Evolutionary conservation across 2,888 invertebrate genomes (phyloP), one percentile per base, ranked within the genome.

Genomic region (Cerastoderma edule): DNA sequence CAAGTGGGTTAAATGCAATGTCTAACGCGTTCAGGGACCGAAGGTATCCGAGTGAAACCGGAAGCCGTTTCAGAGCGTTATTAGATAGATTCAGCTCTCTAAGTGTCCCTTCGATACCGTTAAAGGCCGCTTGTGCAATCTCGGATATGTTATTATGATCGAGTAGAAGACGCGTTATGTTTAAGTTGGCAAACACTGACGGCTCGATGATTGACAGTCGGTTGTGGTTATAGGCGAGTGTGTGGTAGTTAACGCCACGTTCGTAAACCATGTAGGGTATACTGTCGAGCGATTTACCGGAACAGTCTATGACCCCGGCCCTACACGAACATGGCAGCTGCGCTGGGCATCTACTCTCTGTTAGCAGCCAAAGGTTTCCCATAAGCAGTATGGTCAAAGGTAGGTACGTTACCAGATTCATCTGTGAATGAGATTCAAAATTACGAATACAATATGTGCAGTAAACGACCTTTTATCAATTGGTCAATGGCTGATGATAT

Each of bases 141-240:
- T 0, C 24, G 24, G 72, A 68, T 2, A 79, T 79, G 16, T 67
- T 60, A 35, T 75, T 75, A 32, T 67, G 39, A n/a, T 75, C 68
- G 0, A 79, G 68, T 22, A 48, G 33, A n/a, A 79, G 13, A 1
- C 48, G 30, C 0, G 72, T 72, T 2, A 79, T 33, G 32, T 74
- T 69, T n/a, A 79, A 39, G 2, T 30, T 32, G 0, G 69, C 28
- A 50, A 79, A 79, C 0, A 72, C 75, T 1, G 65, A 28, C 8
- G 65, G 28, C 4, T 33, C 35, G 5, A 79, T 53, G 2, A 54
- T 24, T 0, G 48, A 48, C 13, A 79, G 35, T 0, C 50, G 32
- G 54, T 79, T 79, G 3, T 50, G 54, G 16, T 67, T 48, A 27
- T 53, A 69, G 1, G 60, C 48, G 22, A 79, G 10, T 13, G 72